Evolutionary conservation across 2,888 invertebrate species (phyloP).

Genomic region (Eubasilissa splendida): DNA sequence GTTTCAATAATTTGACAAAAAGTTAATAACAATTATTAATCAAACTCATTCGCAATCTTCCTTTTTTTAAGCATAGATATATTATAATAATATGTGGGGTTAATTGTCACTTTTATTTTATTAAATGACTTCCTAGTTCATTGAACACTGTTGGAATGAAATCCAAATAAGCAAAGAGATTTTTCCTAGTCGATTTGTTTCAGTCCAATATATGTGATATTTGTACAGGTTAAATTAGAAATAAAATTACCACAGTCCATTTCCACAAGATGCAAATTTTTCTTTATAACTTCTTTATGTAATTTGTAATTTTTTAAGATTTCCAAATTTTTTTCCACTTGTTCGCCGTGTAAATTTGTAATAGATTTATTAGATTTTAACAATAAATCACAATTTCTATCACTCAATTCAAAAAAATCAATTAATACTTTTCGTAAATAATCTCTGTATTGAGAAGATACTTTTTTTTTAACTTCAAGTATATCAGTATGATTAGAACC

Average conservation of each 20-base stretch:
- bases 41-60: no score
- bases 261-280: conserved; percentile 60
- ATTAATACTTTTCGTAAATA: conserved; percentile 1
- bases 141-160: no score
- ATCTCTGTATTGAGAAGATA: neutral
- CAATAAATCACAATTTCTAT: neutral
- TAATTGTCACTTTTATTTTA: no score
- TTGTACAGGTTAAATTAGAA: neutral
- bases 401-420: conserved; percentile 26
- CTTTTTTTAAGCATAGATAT: no score
- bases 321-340: conserved; percentile 39
- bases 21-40: no score
- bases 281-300: conserved; percentile 61
- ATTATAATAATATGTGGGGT: no score
- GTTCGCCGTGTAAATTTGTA: conserved; percentile 16
- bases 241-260: conserved; percentile 29
- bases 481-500: neutral
- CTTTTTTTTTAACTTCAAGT: neutral
- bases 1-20: no score
- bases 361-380: conserved; percentile 36
- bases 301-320: conserved; percentile 58
- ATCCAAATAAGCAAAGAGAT: no score
- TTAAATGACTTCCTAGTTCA: no score
- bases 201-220: neutral
- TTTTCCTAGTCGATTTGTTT: no score